Base-by-base conservation (phyloP, 1,140 invertebrate genomes). In the Lanistes nyassanus region DNA sequence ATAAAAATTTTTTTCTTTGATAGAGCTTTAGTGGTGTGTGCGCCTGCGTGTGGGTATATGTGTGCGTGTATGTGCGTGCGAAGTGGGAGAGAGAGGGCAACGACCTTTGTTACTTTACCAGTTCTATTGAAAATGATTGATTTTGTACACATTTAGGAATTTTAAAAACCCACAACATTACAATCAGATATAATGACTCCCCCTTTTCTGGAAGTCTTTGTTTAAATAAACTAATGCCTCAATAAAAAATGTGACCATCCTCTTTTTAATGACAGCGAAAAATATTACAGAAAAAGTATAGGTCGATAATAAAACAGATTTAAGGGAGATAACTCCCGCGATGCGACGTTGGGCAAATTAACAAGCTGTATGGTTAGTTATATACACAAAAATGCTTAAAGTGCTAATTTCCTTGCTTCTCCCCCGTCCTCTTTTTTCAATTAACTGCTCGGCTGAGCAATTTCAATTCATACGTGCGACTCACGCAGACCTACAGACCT, bases 141-240 rank as follows among this genome's bases (percentile, higher is more conserved):
- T 26, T n/a, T 26, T 7, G n/a, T 29, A n/a, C 58, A 9, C n/a
- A 60, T 29, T 26, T n/a, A 60, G 23, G 31, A 26, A 13, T 60
- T 11, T 29, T 26, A 62, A n/a, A 62, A n/a, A 62, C 58, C n/a
- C 58, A 62, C 58, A 62, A n/a, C n/a, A n/a, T 26, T 31, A 62
- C 58, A 62, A n/a, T 26, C 58, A 62, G 3, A 26, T 31, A 26
- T 64, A 31, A 19, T 3, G 19, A 26, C 26, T 7, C 26, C 9
- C 26, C 4, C 26, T 3, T 64, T 3, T 31, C 13, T 31, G 4
- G 4, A 4, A 3, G 19, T 5, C 4, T 29, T 4, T 64, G 21
- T 29, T 13, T 64, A 31, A n/a, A 7, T 31, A 5, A n/a, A 5
- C 26, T 16, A 34, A 7, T 31, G 60, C 37, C 3, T 29, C n/a